phyloP scores from a whole-genome alignment of 1,140 invertebrate genomes.

The Cotesia vestalis region DNA sequence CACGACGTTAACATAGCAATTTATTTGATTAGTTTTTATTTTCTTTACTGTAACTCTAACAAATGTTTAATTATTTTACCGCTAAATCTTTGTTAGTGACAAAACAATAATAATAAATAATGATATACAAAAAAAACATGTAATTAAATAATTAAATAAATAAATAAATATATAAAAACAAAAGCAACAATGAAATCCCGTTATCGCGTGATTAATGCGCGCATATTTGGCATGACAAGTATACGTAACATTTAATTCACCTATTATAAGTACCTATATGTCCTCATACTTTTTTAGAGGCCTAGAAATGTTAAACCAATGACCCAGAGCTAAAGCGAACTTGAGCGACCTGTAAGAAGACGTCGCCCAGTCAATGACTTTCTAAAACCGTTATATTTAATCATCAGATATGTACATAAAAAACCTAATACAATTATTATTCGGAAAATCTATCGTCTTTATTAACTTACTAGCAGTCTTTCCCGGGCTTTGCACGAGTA shows the following conservation, averaged over 20 bases:
- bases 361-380: conserved; percentile 32
- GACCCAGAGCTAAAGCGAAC: conserved; percentile 7
- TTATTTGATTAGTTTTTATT: no score
- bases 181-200: neutral
- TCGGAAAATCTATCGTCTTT: neutral
- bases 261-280: neutral
- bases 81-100: no score
- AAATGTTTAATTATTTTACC: no score
- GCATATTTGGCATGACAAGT: neutral
- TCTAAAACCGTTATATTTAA: conserved; percentile 40
- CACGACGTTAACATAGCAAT: no score
- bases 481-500: no score
- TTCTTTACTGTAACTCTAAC: no score
- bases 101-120: no score
- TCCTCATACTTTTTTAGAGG: neutral
- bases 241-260: neutral
- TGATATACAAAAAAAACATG: neutral
- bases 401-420: neutral
- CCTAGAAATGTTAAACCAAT: conserved; percentile 9
- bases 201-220: neutral
- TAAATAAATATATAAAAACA: neutral
- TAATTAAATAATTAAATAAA: conserved; percentile 3
- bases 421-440: neutral
- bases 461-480: no score
- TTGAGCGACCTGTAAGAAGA: conserved; percentile 10